Evolutionary conservation across 1,140 invertebrate species (phyloP).

Genomic region (Drosophila lacteicornis): DNA sequence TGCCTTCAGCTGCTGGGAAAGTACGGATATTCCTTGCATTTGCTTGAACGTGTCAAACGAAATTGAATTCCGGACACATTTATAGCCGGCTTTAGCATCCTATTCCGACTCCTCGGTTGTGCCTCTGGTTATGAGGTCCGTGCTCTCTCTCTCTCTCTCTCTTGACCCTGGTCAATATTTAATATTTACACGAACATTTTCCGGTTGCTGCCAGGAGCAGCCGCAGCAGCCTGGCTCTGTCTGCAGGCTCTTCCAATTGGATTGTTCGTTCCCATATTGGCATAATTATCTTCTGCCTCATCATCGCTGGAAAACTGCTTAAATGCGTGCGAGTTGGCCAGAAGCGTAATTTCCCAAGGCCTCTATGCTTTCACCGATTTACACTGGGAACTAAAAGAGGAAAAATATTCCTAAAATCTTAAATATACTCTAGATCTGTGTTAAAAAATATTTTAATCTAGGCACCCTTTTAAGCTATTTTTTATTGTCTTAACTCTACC

Average conservation of each 20-base stretch:
- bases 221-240: constrained; percentile 4
- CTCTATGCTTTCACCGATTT: background rate
- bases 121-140: constrained; percentile 6
- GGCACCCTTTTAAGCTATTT: background rate
- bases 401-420: too few species aligned
- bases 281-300: constrained; percentile 46
- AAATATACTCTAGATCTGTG: too few species aligned
- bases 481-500: background rate
- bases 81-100: constrained; percentile 14
- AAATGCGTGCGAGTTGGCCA: constrained; percentile 40
- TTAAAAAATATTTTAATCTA: background rate
- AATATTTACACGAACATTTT: constrained; percentile 43
- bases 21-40: constrained; percentile 37
- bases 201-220: constrained; percentile 8
- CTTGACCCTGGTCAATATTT: constrained; percentile 39
- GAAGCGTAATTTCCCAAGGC: background rate
- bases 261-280: constrained; percentile 28
- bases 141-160: background rate
- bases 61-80: constrained; percentile 57
- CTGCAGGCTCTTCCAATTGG: constrained; percentile 20
- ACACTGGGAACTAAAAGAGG: background rate
- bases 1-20: constrained; percentile 16
- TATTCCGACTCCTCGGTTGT: background rate
- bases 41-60: constrained; percentile 43
- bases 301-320: constrained; percentile 23